Evolutionary conservation across 2,113 vertebrate genomes (phyloP).

Genomic region (Nanger granti): DNA sequence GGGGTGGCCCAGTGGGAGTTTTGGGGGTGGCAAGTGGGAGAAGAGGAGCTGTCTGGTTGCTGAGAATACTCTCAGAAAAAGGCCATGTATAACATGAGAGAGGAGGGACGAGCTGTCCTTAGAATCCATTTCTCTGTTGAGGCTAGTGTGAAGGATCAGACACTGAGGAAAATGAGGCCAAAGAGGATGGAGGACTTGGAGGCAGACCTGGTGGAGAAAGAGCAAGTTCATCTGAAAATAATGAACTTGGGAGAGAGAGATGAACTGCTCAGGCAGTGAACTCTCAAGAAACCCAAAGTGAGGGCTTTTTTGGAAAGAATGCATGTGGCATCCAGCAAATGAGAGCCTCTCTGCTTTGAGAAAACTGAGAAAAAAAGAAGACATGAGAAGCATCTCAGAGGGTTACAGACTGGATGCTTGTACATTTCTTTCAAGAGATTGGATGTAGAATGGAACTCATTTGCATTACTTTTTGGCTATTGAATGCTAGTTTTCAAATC

Average conservation of each 20-base stretch:
- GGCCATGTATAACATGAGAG: background rate
- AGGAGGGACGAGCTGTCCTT: accelerated
- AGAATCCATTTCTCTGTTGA: background rate
- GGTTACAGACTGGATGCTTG: background rate
- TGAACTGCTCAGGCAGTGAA: background rate
- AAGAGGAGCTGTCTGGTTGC: background rate
- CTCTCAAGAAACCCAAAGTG: background rate
- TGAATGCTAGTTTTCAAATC: background rate
- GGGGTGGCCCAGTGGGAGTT: background rate
- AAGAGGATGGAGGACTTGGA: background rate
- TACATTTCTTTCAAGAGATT: background rate
- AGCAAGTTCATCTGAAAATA: background rate
- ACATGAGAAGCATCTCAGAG: background rate
- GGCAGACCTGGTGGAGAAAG: background rate
- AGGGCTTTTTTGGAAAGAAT: background rate
- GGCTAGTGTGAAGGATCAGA: background rate
- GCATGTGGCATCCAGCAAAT: background rate
- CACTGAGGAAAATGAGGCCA: background rate
- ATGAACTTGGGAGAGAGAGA: background rate
- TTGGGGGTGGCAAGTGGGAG: background rate
- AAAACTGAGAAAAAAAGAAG: background rate
- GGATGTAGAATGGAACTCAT: background rate
- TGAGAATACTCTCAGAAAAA: background rate
- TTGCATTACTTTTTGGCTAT: background rate
- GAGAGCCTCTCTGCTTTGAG: background rate